These are phyloP conservation scores for Helicolenus hilgendorfi DNA, from an alignment of 2,797 vertebrate species.

Conservation along the genomic window DNA sequence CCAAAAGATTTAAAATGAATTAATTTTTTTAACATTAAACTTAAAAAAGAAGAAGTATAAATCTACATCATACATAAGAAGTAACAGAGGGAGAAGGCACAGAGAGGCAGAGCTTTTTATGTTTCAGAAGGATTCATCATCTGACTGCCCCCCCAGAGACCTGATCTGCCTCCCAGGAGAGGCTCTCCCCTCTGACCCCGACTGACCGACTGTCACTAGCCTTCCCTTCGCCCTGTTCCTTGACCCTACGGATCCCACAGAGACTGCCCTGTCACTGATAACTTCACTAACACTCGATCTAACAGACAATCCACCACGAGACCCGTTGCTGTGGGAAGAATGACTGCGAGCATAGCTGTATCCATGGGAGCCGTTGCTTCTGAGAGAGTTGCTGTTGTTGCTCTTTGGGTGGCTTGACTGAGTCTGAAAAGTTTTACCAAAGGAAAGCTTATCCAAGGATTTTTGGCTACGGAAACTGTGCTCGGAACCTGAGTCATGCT, in stretches of 20 bases:
- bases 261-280: constrained; percentile 67
- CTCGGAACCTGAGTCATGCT: constrained; percentile 62
- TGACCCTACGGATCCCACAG: constrained; percentile 53
- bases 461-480: constrained; percentile 57
- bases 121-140: constrained; percentile 57
- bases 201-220: constrained; percentile 27
- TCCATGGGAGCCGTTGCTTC: constrained; percentile 60
- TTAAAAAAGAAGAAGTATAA: neutral
- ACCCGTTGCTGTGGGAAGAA: constrained; percentile 47
- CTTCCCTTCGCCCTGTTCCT: constrained; percentile 14
- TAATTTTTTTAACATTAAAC: neutral
- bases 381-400: constrained; percentile 47
- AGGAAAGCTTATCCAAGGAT: constrained; percentile 51
- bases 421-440: constrained; percentile 50
- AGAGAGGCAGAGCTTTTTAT: neutral
- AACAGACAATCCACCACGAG: constrained; percentile 31
- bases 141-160: constrained; percentile 47
- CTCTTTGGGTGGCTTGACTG: constrained; percentile 7
- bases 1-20: neutral
- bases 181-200: constrained; percentile 31
- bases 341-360: constrained; percentile 46
- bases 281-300: constrained; percentile 72
- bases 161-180: constrained; percentile 41
- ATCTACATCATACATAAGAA: neutral
- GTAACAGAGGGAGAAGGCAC: neutral